Percentiles rank a stretch among this genome's conserved stretches.
Evolutionary conservation across 1,140 invertebrate species (phyloP).

Genomic region (Pseudomyrmex gracilis): DNA sequence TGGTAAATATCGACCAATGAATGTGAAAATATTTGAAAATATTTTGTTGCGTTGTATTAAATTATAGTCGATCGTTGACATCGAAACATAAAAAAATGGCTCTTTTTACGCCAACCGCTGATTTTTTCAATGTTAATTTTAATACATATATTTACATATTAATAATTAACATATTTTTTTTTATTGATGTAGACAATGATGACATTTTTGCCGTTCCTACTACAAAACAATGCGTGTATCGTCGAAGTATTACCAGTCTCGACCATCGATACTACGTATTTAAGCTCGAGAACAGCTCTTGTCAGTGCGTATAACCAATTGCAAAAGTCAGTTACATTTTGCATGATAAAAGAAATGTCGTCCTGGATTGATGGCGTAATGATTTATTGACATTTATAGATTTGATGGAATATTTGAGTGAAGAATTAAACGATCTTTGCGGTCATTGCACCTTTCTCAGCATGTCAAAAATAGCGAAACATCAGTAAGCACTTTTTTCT

Average conservation of each 20-base stretch:
- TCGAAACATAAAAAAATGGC: too few species aligned
- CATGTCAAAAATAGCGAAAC: constrained; percentile 75
- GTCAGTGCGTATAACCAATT: constrained; percentile 70
- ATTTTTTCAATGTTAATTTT: not conserved
- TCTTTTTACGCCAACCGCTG: too few species aligned
- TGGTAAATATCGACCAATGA: constrained; percentile 69
- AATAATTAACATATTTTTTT: constrained; percentile 13
- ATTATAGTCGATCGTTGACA: not conserved
- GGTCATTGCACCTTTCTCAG: constrained; percentile 79
- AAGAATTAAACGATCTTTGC: constrained; percentile 72
- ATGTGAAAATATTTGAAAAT: constrained; percentile 9
- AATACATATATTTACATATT: constrained; percentile 18
- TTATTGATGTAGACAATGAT: constrained; percentile 78
- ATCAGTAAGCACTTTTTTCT: constrained; percentile 65
- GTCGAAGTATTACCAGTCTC: constrained; percentile 80
- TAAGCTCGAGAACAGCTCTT: constrained; percentile 80
- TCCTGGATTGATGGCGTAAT: not conserved
- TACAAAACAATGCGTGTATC: constrained; percentile 76
- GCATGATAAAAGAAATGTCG: constrained; percentile 4
- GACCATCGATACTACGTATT: constrained; percentile 77
- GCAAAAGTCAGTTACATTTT: constrained; percentile 5
- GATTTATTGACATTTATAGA: constrained; percentile 68
- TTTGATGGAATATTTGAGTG: constrained; percentile 79
- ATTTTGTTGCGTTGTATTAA: not conserved
- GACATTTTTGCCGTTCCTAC: constrained; percentile 81